These are phyloP conservation scores for Anhinga anhinga DNA, from an alignment of 2,113 vertebrate genomes.

Conservation along the genomic window DNA sequence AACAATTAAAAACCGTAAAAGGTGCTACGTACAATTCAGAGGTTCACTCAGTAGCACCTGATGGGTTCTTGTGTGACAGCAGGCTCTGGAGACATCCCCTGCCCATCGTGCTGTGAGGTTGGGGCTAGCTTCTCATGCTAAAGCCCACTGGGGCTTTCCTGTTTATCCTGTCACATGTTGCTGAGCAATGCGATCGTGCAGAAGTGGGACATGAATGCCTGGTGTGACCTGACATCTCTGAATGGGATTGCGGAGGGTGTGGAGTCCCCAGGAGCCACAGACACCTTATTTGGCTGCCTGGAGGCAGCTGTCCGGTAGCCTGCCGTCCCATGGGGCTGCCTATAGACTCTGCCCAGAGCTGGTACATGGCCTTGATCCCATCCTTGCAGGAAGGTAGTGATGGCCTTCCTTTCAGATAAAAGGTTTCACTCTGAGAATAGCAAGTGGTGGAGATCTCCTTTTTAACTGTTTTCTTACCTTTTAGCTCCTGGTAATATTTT, in stretches of 20 bases:
- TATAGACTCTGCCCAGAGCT: not conserved
- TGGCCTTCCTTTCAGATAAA: not conserved
- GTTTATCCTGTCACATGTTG: fast-evolving
- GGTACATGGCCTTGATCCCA: fast-evolving
- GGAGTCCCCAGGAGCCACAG: not conserved
- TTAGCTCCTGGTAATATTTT: not conserved
- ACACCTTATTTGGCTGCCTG: fast-evolving
- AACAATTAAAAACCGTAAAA: not conserved
- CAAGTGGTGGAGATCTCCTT: not conserved
- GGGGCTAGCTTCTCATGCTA: fast-evolving
- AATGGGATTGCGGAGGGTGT: fast-evolving
- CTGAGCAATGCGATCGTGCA: not conserved
- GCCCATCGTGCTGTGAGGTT: not conserved
- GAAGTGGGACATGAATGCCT: not conserved
- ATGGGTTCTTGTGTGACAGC: not conserved
- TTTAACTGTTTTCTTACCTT: not conserved
- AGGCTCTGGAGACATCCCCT: not conserved
- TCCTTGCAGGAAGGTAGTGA: not conserved
- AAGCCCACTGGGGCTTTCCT: not conserved
- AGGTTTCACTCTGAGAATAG: not conserved
- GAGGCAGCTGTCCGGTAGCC: not conserved
- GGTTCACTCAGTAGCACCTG: not conserved
- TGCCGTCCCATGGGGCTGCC: not conserved
- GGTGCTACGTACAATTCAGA: not conserved
- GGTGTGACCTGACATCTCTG: not conserved